Conservation (phyloP, 2,888 invertebrate genomes). For the Lampropteryx suffumata region DNA sequence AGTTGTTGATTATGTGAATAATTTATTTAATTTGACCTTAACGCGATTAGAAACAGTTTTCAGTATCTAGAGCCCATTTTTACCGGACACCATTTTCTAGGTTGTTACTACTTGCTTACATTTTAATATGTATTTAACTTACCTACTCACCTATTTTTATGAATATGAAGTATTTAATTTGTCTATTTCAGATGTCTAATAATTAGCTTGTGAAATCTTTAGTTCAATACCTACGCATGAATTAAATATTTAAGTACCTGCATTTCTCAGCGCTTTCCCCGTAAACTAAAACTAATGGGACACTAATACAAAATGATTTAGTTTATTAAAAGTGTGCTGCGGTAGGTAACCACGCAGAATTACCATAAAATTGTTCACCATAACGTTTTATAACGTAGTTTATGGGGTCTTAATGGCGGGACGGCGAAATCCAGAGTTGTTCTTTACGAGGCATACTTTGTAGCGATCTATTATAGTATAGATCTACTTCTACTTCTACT, state of each 20-base stretch:
- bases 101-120: too few relatives aligned
- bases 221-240: neutral
- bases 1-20: constrained; percentile 11
- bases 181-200: neutral
- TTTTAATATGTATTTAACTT: too few relatives aligned
- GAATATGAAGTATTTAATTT: too few relatives aligned
- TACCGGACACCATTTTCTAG: too few relatives aligned
- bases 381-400: constrained; percentile 43
- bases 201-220: neutral
- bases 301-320: constrained; percentile 25
- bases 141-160: too few relatives aligned
- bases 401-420: constrained; percentile 44
- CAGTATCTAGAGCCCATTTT: too few relatives aligned
- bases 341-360: constrained; percentile 36
- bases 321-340: constrained; percentile 27
- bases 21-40: constrained; percentile 12
- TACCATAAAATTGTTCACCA: constrained; percentile 37
- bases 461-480: constrained; percentile 22
- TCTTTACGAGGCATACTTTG: constrained; percentile 37
- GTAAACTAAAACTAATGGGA: constrained; percentile 22
- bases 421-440: constrained; percentile 32
- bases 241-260: constrained; percentile 1
- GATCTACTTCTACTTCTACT: constrained; percentile 24
- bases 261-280: constrained; percentile 3
- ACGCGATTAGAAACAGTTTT: constrained; percentile 7